Base-by-base conservation (phyloP, 2,888 invertebrate species). In the Eupithecia subfuscata region DNA sequence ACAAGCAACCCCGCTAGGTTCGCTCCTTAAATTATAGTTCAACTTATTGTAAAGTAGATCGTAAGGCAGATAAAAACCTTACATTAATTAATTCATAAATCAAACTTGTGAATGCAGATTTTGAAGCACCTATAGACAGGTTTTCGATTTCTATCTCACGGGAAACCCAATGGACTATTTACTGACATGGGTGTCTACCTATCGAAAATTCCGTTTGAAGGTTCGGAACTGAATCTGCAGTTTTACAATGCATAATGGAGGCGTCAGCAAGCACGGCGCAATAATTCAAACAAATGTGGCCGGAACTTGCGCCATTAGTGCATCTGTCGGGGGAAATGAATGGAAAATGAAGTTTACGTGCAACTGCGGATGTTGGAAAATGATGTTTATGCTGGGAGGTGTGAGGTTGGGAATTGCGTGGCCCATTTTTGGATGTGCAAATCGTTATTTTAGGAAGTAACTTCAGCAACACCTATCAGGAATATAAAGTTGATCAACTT, bases 321-420 rank as follows among this genome's bases (percentile, higher is more conserved):
- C 74, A 73, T 74, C 74, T 48, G 72, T 56, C 78, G 3, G 37
- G 80, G 78, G 80, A 80, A 80, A 80, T 78, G 73, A 80, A 74
- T 78, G 70, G 63, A 64, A 73, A 73, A 77, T 78, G 77, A 69
- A 65, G 25, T 60, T 60, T 60, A 60, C 60, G 12, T 22, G 60
- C 60, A 22, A 6, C 60, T 25, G 60, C 22, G 25, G 22, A 6
- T 60, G 60, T 25, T 14, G 60, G 60, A 60, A 60, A 60, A 25
- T 25, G 22, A 22, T 12, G 25, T 14, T 60, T 60, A 60, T 25
- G 6, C 1, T 25, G 12, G 9, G 6, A 25, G 25, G 1, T 14
- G 12, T 60, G 6, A 60, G 60, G 60, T 60, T 25, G 25, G 25
- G 6, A 25, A 60, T 25, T 25, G 25, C 12, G 60, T 60, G 60